phyloP scores from a whole-genome alignment of 2,113 vertebrate genomes.

The Myotis yumanensis region DNA sequence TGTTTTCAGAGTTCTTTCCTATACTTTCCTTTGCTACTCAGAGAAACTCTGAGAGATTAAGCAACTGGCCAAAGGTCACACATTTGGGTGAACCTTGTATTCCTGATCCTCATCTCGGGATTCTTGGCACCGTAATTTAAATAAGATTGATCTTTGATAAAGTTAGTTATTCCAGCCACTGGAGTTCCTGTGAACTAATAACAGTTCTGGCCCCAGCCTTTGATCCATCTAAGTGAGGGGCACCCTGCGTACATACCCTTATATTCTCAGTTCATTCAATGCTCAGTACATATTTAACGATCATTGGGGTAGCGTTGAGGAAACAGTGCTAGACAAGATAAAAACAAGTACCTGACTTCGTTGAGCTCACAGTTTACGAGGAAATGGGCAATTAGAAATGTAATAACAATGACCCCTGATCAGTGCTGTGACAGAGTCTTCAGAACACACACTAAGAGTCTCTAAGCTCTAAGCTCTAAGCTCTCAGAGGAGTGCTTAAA shows the following conservation, averaged over 20 bases:
- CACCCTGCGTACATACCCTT: neutral
- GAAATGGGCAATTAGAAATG: neutral
- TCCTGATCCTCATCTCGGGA: neutral
- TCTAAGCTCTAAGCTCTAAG: neutral
- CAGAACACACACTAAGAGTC: neutral
- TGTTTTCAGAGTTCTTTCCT: conserved; percentile 4
- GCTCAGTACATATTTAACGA: neutral
- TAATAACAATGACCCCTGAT: neutral
- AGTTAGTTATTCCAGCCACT: neutral
- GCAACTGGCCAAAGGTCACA: neutral
- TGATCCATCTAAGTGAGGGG: neutral
- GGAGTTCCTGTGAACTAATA: neutral
- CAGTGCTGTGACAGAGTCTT: neutral
- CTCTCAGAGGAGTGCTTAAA: neutral
- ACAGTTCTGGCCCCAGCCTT: neutral
- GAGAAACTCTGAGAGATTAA: neutral
- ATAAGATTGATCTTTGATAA: neutral
- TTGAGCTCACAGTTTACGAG: neutral
- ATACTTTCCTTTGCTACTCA: neutral
- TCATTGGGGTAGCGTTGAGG: neutral
- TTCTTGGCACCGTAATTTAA: neutral
- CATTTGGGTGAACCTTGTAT: neutral
- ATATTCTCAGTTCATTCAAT: neutral
- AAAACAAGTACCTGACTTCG: neutral
- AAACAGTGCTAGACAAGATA: neutral